phyloP scores from a whole-genome alignment of 2,888 invertebrate species.

The Papilio protenor region DNA sequence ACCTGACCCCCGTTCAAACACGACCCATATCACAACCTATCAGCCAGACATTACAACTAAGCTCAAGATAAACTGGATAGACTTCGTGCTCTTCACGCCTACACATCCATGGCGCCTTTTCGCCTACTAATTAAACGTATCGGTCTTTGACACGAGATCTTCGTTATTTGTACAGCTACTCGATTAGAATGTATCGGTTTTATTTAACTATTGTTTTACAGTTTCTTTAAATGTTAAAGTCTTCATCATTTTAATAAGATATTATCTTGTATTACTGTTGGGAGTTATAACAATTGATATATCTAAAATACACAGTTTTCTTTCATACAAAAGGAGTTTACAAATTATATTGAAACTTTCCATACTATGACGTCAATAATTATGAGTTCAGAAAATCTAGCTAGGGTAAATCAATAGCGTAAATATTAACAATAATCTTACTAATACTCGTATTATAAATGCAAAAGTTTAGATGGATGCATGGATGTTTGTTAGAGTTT shows the following conservation, averaged over 20 bases:
- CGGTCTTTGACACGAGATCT: conserved; percentile 75
- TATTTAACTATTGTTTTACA: conserved; percentile 3
- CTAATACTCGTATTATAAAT: too few species aligned
- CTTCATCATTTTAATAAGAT: not conserved
- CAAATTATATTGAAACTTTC: not conserved
- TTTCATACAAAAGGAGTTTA: not conserved
- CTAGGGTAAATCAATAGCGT: not conserved
- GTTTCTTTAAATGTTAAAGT: not conserved
- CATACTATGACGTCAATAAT: not conserved
- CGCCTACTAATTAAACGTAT: conserved; percentile 77
- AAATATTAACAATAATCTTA: not conserved
- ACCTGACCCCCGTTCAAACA: conserved; percentile 54
- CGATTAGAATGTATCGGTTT: conserved; percentile 22
- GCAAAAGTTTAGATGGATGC: too few species aligned
- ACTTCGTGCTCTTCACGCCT: conserved; percentile 64
- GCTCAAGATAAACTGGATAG: conserved; percentile 57
- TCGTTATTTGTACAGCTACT: conserved; percentile 57
- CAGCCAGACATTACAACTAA: conserved; percentile 50
- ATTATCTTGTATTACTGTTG: not conserved
- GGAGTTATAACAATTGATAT: not conserved
- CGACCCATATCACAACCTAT: conserved; percentile 45
- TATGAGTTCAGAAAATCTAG: not conserved
- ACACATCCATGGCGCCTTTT: conserved; percentile 72
- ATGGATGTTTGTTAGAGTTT: too few species aligned
- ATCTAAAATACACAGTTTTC: not conserved